These are phyloP conservation scores for Enoplosus armatus DNA, from an alignment of 2,797 vertebrate genomes.

Conservation along the genomic window DNA sequence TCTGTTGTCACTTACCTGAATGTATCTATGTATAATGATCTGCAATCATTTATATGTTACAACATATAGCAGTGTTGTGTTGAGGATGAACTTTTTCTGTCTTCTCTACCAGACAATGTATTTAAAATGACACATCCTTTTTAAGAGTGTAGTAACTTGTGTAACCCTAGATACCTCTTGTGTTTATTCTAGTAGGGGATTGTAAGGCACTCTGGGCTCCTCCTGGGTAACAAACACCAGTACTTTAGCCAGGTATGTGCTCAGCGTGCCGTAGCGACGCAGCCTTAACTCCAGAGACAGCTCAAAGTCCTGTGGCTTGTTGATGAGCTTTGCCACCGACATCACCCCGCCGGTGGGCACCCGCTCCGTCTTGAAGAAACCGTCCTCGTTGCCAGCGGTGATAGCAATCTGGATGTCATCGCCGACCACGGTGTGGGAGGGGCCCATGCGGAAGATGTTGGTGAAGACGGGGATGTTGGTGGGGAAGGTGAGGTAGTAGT, in stretches of 20 bases:
- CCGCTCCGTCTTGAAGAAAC: slow-evolving; percentile 90
- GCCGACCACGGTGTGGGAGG: slow-evolving; percentile 89
- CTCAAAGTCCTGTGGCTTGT: slow-evolving; percentile 91
- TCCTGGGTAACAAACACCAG: slow-evolving; percentile 93
- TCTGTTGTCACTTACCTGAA: not conserved
- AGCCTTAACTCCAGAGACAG: slow-evolving; percentile 94
- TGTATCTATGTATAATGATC: not conserved
- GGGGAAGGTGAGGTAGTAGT: slow-evolving; percentile 98
- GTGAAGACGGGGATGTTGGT: slow-evolving; percentile 95
- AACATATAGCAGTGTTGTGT: not conserved
- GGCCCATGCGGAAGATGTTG: slow-evolving; percentile 98
- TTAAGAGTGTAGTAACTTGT: slow-evolving; percentile 21
- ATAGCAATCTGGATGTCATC: slow-evolving; percentile 94
- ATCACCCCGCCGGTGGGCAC: slow-evolving; percentile 90
- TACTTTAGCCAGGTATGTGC: slow-evolving; percentile 93
- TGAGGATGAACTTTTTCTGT: not conserved
- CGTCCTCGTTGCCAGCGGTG: slow-evolving; percentile 91
- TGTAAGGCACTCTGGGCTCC: slow-evolving; percentile 76
- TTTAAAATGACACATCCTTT: slow-evolving; percentile 48
- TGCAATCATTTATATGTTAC: slow-evolving; percentile 10
- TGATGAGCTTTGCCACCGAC: slow-evolving; percentile 89
- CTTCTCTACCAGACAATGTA: not conserved
- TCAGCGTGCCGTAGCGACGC: slow-evolving; percentile 87
- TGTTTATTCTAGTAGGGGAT: slow-evolving; percentile 67
- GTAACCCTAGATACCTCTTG: not conserved